These are phyloP conservation scores for Diarsia rubi DNA, from an alignment of 2,888 invertebrate genomes.

Conservation along the genomic window DNA sequence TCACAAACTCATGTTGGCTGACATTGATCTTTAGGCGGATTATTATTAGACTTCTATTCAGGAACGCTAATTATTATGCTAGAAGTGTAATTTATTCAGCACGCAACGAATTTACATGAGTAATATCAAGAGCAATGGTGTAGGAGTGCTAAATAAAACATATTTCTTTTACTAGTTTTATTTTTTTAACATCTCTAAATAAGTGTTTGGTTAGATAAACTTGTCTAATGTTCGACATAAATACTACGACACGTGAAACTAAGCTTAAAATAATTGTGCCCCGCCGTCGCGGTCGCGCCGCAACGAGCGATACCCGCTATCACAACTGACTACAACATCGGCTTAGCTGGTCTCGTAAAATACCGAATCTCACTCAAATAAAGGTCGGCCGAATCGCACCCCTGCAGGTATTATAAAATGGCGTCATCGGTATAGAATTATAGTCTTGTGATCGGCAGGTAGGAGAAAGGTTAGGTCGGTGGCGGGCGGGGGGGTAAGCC, in stretches of 20 bases:
- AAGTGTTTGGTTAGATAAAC: constrained; percentile 29
- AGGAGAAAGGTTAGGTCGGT: constrained; percentile 77
- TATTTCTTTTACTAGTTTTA: constrained; percentile 4
- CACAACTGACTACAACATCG: constrained; percentile 47
- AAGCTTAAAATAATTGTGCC: constrained; percentile 70
- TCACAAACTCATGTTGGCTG: constrained; percentile 39
- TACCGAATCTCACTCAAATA: constrained; percentile 74
- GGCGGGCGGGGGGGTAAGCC: constrained; percentile 67
- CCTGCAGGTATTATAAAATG: constrained; percentile 80
- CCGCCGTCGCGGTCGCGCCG: constrained; percentile 20
- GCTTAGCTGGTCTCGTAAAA: constrained; percentile 68
- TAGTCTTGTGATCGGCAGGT: constrained; percentile 75
- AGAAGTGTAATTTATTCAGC: constrained; percentile 36
- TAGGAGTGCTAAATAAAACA: constrained; percentile 30
- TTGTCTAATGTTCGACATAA: constrained; percentile 66
- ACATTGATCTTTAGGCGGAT: constrained; percentile 33
- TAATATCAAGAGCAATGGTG: constrained; percentile 43
- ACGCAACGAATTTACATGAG: constrained; percentile 44
- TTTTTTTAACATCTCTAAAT: constrained; percentile 16
- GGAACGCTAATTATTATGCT: constrained; percentile 50
- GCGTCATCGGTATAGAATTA: constrained; percentile 75
- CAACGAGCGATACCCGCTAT: constrained; percentile 31
- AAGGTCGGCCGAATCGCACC: constrained; percentile 78
- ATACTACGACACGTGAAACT: constrained; percentile 72
- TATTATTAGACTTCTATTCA: constrained; percentile 63